Evolutionary conservation across 2,888 invertebrate genomes (phyloP).

Genomic region (Ormyrus thymus): DNA sequence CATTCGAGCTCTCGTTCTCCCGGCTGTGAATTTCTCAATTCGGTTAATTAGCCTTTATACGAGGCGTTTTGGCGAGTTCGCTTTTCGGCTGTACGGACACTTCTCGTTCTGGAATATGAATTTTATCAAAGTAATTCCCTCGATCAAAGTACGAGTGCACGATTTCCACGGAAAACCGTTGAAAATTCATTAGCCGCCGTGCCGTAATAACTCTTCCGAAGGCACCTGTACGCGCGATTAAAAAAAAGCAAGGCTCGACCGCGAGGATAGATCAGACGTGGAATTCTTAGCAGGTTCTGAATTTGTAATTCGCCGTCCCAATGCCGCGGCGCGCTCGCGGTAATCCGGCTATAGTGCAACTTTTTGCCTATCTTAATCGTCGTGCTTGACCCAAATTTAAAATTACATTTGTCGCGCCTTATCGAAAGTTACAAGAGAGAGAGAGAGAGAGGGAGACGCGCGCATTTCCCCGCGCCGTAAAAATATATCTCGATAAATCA

Average conservation of each 20-base stretch:
- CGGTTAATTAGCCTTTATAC: no score
- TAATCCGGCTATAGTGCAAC: slow-evolving; percentile 34
- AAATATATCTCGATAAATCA: slow-evolving; percentile 53
- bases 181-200: no score
- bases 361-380: slow-evolving; percentile 56
- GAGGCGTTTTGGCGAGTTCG: no score
- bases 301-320: slow-evolving; percentile 40
- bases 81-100: no score
- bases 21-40: no score
- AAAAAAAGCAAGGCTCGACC: neutral
- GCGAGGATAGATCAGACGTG: slow-evolving; percentile 16
- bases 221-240: neutral
- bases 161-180: no score
- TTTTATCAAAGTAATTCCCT: no score
- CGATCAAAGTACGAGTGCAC: fast-evolving
- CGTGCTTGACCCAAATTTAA: slow-evolving; percentile 54
- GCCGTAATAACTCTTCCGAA: no score
- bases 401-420: slow-evolving; percentile 49
- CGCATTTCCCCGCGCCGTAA: slow-evolving; percentile 35
- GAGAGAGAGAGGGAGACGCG: no score
- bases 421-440: slow-evolving; percentile 48
- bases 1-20: no score
- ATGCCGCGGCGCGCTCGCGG: slow-evolving; percentile 24
- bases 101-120: no score
- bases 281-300: slow-evolving; percentile 1